Conservation (phyloP, 2,888 invertebrate species). For the Beris chalybata region DNA sequence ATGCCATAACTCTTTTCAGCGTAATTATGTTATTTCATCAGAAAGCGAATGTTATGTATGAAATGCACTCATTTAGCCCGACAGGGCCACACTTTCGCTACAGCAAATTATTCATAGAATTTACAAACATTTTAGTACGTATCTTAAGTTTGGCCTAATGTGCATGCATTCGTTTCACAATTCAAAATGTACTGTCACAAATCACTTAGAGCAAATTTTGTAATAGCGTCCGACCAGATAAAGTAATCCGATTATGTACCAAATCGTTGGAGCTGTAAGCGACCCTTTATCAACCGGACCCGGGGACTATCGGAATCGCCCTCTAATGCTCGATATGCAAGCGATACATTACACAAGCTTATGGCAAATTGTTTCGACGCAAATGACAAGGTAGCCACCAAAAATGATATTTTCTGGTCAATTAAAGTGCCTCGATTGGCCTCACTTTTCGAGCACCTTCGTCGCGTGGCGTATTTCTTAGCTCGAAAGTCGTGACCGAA, state of each 20-base stretch:
- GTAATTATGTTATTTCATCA: too few species aligned
- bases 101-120: too few species aligned
- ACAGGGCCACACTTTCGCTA: too few species aligned
- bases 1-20: too few species aligned
- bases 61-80: too few species aligned
- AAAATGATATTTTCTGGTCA: conserved; percentile 18
- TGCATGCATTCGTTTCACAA: too few species aligned
- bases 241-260: conserved; percentile 21
- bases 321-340: conserved; percentile 16
- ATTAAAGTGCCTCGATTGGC: conserved; percentile 21
- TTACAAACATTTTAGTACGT: too few species aligned
- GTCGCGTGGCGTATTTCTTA: not conserved
- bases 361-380: conserved; percentile 21
- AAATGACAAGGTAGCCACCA: conserved; percentile 8
- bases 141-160: too few species aligned
- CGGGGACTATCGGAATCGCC: conserved; percentile 2
- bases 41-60: too few species aligned
- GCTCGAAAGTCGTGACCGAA: conserved; percentile 19
- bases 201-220: conserved; percentile 13
- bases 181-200: conserved; percentile 1
- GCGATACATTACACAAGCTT: conserved; percentile 11
- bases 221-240: conserved; percentile 6
- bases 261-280: not conserved
- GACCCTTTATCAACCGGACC: conserved; percentile 20
- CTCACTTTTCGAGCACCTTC: conserved; percentile 8